Evolutionary conservation across 2,113 vertebrate species (phyloP), one percentile per base, ranked within the genome.

Genomic region (Ceyx margarethae): DNA sequence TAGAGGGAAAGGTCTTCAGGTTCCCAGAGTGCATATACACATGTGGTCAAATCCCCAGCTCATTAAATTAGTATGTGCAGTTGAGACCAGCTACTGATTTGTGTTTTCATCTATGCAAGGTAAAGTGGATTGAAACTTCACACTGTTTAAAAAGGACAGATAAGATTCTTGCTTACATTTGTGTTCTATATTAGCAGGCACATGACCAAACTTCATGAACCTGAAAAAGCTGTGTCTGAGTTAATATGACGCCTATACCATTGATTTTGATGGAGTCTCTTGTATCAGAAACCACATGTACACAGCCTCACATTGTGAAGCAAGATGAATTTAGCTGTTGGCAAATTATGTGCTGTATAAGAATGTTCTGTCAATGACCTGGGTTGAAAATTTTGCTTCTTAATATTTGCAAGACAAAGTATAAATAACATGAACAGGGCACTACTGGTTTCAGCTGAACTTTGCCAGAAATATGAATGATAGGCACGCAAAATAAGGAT

Each of bases 271-370:
- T 65, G 66, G 54, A 78, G 62, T 72, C 62, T 85, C 95, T 95
- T 90, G 42, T 94, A 92, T 91, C 92, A 80, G 81, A 95, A 95
- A 88, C 94, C 92, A 78, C 88, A 91, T 65, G 85, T 91, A 96
- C 83, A 87, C 88, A 96, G 95, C 40, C 57, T 95, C 96, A 95
- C 65, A 60, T 93, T 95, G 91, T 89, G 81, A 88, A 92, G 91
- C 80, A 91, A 97, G 96, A 96, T 95, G 96, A 97, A 97, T 97
- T 97, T 96, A 97, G 96, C 91, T 97, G 94, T 94, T 58, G 85
- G 95, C 89, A 95, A 95, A 93, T 96, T 97, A 96, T 93, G 94
- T 85, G 57, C 78, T 74, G 53, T 91, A 93, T 96, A 96, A 96
- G 81, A 95, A 89, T 42, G 1, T 94, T 82, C 90, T 89, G n/a